A percentile compares a stretch with the other conserved stretches of the same genome.
Conservation (phyloP, 2,113 vertebrate species). For the Trichechus manatus region DNA sequence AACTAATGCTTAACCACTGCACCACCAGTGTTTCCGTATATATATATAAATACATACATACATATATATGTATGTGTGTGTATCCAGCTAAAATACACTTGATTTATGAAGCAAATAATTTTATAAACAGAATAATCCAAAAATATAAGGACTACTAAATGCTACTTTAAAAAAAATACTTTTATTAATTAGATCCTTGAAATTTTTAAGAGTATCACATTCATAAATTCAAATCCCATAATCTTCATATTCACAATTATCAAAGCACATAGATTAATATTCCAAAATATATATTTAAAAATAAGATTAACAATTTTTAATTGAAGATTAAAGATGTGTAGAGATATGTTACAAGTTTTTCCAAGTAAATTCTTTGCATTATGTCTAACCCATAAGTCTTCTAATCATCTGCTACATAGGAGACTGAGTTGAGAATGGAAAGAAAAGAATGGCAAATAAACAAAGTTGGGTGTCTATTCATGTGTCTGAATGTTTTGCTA, state of each 20-base stretch:
- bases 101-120: conserved; percentile 60
- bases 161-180: conserved; percentile 9
- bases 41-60: not conserved
- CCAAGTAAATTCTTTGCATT: not conserved
- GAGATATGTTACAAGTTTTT: not conserved
- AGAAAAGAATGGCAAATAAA: not conserved
- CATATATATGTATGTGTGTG: not conserved
- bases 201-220: not conserved
- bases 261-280: not conserved
- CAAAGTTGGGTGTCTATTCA: not conserved
- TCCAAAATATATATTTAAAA: not conserved
- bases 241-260: not conserved
- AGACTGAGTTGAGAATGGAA: not conserved
- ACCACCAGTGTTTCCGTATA: not conserved
- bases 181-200: not conserved
- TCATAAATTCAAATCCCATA: not conserved
- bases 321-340: not conserved
- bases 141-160: not conserved
- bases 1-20: no score
- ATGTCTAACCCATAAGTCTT: not conserved
- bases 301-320: not conserved
- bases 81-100: conserved; percentile 63
- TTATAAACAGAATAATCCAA: conserved; percentile 22
- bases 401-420: not conserved
- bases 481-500: not conserved